These are phyloP conservation scores for Ptychodera flava DNA, from an alignment of 35 echinoderm and acorn worm genomes.

Conservation along the genomic window DNA sequence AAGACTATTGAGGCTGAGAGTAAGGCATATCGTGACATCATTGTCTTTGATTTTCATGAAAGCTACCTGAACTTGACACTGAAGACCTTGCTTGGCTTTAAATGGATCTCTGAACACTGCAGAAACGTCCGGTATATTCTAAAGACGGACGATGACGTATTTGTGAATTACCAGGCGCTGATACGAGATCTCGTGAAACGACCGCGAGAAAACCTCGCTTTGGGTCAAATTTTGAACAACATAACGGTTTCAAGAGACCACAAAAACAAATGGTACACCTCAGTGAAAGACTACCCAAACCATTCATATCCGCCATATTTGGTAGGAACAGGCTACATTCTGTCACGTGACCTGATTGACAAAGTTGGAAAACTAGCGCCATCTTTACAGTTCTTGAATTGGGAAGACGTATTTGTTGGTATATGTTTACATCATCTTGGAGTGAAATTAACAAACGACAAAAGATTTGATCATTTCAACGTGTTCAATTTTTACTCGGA, in stretches of 20 bases:
- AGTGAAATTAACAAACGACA: neutral
- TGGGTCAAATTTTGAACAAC: neutral
- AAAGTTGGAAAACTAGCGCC: neutral
- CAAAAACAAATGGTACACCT: neutral
- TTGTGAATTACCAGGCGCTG: neutral
- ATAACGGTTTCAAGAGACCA: neutral
- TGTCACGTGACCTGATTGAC: slow-evolving; percentile 12
- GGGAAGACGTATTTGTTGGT: slow-evolving; percentile 86
- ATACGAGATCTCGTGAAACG: neutral
- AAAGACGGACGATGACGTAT: slow-evolving; percentile 31
- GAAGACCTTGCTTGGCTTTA: slow-evolving; percentile 8
- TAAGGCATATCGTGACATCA: slow-evolving; percentile 9
- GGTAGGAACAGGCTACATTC: slow-evolving; percentile 15
- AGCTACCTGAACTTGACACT: slow-evolving; percentile 21
- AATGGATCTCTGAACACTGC: slow-evolving; percentile 22
- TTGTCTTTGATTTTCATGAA: slow-evolving; percentile 12
- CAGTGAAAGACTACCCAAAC: slow-evolving; percentile 1
- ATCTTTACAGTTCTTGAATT: slow-evolving; percentile 42
- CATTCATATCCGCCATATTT: slow-evolving; percentile 21
- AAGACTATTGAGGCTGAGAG: neutral
- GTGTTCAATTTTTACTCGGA: neutral
- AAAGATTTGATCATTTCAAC: neutral
- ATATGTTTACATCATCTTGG: slow-evolving; percentile 55
- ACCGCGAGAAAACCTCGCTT: neutral
- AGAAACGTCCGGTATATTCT: slow-evolving; percentile 11